A percentile compares a stretch with the other conserved stretches of the same genome.
Evolutionary conservation across 2,888 invertebrate genomes (phyloP).

Genomic region (Rhaphigaster nebulosa): DNA sequence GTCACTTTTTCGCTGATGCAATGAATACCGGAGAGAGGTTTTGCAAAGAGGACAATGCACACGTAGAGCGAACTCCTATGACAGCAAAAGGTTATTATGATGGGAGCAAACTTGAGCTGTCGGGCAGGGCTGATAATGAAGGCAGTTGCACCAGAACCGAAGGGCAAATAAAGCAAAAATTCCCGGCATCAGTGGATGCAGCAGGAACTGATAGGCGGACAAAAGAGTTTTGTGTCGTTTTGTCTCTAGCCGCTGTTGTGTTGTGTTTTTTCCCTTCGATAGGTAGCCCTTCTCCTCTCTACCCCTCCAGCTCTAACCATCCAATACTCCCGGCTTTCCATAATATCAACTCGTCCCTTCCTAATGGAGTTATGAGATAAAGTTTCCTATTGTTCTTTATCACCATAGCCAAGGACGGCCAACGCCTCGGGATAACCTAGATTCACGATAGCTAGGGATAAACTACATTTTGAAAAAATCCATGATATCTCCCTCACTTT

Average conservation of each 20-base stretch:
- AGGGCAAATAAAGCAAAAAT: constrained; percentile 48
- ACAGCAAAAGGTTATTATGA: constrained; percentile 35
- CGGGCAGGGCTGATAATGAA: constrained; percentile 24
- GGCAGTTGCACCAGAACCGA: constrained; percentile 26
- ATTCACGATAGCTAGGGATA: not conserved
- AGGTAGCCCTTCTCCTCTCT: not conserved
- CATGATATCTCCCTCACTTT: not conserved
- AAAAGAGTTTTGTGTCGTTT: constrained; percentile 43
- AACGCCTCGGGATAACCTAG: not conserved
- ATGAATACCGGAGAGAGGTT: not conserved
- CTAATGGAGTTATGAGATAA: constrained; percentile 37
- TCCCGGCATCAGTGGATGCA: not conserved
- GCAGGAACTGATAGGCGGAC: constrained; percentile 42
- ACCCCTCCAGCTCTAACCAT: not conserved
- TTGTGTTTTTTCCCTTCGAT: constrained; percentile 30
- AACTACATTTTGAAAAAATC: not conserved
- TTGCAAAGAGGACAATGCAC: constrained; percentile 26
- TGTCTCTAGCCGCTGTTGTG: constrained; percentile 15
- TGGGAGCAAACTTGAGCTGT: constrained; percentile 9
- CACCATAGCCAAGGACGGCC: not conserved
- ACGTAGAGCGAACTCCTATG: constrained; percentile 20
- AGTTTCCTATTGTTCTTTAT: constrained; percentile 35
- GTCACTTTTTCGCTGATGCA: not conserved
- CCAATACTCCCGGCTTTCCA: constrained; percentile 32
- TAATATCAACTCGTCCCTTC: not conserved